phyloP scores from a whole-genome alignment of 2,888 invertebrate genomes.

The Neoitamus cyanurus region DNA sequence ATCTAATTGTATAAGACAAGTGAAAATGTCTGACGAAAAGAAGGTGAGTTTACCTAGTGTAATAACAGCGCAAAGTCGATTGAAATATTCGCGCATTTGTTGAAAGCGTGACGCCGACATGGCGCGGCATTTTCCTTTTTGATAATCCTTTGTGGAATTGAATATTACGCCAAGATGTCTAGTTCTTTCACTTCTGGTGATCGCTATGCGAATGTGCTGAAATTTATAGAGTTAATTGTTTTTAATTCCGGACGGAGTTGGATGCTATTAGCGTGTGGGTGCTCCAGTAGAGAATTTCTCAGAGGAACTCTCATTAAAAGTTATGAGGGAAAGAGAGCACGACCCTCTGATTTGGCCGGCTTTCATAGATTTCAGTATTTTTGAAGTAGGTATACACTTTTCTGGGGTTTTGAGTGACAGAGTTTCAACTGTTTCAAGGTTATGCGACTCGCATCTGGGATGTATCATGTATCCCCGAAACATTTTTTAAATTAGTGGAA shows the following conservation, averaged over 20 bases:
- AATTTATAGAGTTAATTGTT: background rate
- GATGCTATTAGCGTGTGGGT: background rate
- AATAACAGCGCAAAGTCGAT: background rate
- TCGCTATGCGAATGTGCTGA: background rate
- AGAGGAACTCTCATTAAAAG: background rate
- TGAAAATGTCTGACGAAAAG: constrained; percentile 45
- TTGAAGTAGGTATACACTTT: background rate
- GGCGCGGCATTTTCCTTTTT: constrained; percentile 40
- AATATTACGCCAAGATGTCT: background rate
- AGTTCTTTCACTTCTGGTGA: background rate
- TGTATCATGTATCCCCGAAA: background rate
- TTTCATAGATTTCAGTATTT: background rate
- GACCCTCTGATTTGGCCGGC: background rate
- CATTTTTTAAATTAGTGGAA: background rate
- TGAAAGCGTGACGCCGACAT: constrained; percentile 44
- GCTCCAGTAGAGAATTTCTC: background rate
- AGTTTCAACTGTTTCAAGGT: background rate
- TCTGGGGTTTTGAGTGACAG: background rate
- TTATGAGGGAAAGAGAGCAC: background rate
- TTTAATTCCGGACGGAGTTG: background rate
- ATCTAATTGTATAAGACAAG: constrained; percentile 12
- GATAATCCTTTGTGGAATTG: background rate
- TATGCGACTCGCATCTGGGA: background rate
- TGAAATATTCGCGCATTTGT: background rate
- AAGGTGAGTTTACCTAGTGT: constrained; percentile 38